Evolutionary conservation across 2,888 invertebrate genomes (phyloP).

Genomic region (Agrypnus murinus): DNA sequence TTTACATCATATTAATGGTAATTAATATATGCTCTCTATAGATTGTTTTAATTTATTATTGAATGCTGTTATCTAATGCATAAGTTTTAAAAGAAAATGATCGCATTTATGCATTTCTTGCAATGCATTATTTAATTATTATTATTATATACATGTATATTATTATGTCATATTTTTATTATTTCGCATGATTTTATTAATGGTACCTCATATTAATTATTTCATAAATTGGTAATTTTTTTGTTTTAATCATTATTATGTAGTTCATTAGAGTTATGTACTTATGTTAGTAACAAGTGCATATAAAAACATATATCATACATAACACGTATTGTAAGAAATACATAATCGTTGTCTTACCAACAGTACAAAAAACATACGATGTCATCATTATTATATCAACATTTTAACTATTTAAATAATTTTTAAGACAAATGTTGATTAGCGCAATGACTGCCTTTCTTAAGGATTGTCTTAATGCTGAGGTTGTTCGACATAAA

Average conservation of each 20-base stretch:
- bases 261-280: not conserved
- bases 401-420: conserved; percentile 1
- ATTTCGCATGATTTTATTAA: no score
- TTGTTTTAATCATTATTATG: no score
- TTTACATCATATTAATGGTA: conserved; percentile 57
- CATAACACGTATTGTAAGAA: conserved; percentile 54
- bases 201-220: conserved; percentile 21
- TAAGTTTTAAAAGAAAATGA: conserved; percentile 57
- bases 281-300: conserved; percentile 6
- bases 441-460: conserved; percentile 28
- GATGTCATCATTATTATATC: conserved; percentile 46
- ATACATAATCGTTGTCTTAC: conserved; percentile 64
- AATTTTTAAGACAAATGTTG: conserved; percentile 9
- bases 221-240: not conserved
- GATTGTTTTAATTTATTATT: conserved; percentile 68
- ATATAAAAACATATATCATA: conserved; percentile 16
- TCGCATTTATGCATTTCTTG: conserved; percentile 63
- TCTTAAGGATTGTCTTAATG: conserved; percentile 48
- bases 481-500: conserved; percentile 34
- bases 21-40: conserved; percentile 68
- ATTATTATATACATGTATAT: conserved; percentile 14
- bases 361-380: conserved; percentile 65
- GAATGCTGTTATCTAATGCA: conserved; percentile 54
- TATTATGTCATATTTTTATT: conserved; percentile 1
- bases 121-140: conserved; percentile 47